Percentiles rank a stretch among this genome's conserved stretches.
Conservation (phyloP, 2,113 vertebrate genomes). For the Isurus oxyrinchus region DNA sequence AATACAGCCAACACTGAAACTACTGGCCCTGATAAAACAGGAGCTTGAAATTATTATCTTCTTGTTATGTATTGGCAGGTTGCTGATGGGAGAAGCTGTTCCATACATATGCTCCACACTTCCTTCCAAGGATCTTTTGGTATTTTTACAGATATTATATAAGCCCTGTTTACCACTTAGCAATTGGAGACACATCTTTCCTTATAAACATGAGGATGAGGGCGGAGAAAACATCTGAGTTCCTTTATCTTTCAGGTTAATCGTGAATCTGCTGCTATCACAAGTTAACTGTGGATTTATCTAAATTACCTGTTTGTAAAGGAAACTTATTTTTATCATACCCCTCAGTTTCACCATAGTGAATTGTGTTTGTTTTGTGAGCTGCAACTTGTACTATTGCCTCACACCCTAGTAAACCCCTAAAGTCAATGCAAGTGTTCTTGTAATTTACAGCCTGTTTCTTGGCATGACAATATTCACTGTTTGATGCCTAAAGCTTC, state of each 20-base stretch:
- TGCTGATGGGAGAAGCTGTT: slow-evolving; percentile 3
- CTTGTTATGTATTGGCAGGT: neutral
- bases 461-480: neutral
- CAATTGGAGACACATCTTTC: neutral
- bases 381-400: neutral
- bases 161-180: neutral
- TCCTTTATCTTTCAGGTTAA: neutral
- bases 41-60: neutral
- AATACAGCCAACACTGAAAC: neutral
- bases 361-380: neutral
- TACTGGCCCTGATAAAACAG: slow-evolving; percentile 4
- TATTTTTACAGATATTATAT: neutral
- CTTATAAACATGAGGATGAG: neutral
- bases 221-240: neutral
- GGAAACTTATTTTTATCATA: neutral
- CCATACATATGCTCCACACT: neutral
- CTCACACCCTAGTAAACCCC: neutral
- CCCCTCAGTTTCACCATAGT: neutral
- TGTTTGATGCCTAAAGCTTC: neutral
- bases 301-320: neutral
- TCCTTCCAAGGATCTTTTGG: neutral
- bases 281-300: neutral
- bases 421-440: slow-evolving; percentile 2
- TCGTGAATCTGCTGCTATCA: neutral
- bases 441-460: neutral